phyloP scores from a whole-genome alignment of 1,140 invertebrate genomes.

The Bactericera cockerelli region DNA sequence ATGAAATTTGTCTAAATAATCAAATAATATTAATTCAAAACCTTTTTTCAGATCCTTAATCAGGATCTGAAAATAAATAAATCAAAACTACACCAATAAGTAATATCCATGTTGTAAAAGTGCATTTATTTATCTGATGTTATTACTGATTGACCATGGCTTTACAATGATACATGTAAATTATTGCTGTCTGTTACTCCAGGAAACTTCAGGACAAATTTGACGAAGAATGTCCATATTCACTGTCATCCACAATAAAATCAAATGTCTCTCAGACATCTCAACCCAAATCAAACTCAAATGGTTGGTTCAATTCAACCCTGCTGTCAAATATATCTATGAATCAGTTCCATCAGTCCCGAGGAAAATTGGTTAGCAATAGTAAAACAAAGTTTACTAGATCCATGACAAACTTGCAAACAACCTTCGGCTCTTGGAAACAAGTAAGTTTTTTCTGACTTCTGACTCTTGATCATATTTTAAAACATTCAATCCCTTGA shows the following conservation, averaged over 20 bases:
- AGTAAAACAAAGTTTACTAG: slow-evolving; percentile 3
- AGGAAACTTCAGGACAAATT: slow-evolving; percentile 5
- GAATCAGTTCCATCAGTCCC: not conserved
- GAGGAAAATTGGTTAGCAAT: slow-evolving; percentile 4
- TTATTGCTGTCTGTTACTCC: too few relatives aligned
- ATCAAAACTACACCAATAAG: too few relatives aligned
- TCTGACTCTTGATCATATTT: too few relatives aligned
- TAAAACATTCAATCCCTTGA: too few relatives aligned
- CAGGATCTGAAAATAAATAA: too few relatives aligned
- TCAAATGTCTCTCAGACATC: not conserved
- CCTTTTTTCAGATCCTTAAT: too few relatives aligned
- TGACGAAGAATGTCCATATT: slow-evolving; percentile 3
- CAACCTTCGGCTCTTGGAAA: slow-evolving; percentile 1
- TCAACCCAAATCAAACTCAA: not conserved
- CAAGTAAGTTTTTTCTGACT: not conserved
- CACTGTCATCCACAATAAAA: not conserved
- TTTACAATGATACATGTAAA: too few relatives aligned
- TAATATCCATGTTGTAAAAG: too few relatives aligned
- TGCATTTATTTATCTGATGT: too few relatives aligned
- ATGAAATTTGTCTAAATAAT: too few relatives aligned
- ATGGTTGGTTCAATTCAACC: slow-evolving; percentile 1
- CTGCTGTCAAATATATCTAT: not conserved
- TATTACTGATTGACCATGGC: too few relatives aligned
- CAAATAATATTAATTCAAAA: too few relatives aligned
- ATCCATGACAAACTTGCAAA: slow-evolving; percentile 3